A percentile compares a stretch with the other conserved stretches of the same genome.
These are phyloP conservation scores for Chrysolina haemoptera DNA, from an alignment of 2,888 invertebrate genomes.

Conservation along the genomic window DNA sequence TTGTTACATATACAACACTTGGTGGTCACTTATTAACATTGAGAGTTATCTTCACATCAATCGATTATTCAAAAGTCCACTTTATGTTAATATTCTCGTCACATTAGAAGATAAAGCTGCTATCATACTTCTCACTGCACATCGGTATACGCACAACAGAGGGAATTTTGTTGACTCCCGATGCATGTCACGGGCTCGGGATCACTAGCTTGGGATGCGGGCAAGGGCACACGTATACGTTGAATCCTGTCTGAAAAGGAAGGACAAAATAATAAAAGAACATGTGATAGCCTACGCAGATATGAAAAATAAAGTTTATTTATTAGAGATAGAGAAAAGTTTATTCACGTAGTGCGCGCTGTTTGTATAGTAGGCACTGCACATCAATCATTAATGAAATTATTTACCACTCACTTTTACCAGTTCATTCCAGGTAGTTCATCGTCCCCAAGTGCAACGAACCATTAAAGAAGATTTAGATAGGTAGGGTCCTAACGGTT, in stretches of 20 bases:
- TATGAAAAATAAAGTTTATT: neutral
- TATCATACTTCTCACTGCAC: neutral
- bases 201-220: neutral
- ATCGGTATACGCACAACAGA: neutral
- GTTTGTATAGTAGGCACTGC: neutral
- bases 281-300: constrained; percentile 6
- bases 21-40: neutral
- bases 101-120: neutral
- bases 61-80: neutral
- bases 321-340: neutral
- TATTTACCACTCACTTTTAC: too few species aligned
- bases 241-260: neutral
- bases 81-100: neutral
- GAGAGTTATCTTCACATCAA: constrained; percentile 4
- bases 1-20: constrained; percentile 11
- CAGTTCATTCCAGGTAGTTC: neutral
- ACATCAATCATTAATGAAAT: too few species aligned
- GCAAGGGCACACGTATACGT: neutral
- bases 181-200: neutral
- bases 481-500: too few species aligned
- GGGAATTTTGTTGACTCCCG: neutral
- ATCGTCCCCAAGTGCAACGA: neutral
- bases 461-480: neutral
- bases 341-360: neutral
- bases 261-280: neutral